Percentiles rank a stretch among this genome's conserved stretches.
phyloP scores from a whole-genome alignment of 1,140 invertebrate species.

The Camponotus pennsylvanicus region DNA sequence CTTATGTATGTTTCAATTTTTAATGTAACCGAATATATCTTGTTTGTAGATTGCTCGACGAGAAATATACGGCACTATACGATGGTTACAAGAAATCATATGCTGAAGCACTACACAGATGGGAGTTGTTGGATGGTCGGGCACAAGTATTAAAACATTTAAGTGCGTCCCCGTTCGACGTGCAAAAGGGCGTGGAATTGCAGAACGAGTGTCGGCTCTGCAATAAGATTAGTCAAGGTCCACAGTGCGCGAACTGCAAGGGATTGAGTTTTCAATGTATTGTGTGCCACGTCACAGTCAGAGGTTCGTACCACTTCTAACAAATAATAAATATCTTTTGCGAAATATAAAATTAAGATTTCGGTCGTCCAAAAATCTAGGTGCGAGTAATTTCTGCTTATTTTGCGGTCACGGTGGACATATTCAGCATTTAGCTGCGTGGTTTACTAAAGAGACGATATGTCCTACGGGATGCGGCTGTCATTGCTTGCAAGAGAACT shows the following conservation, averaged over 20 bases:
- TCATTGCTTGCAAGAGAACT: constrained; percentile 91
- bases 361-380: constrained; percentile 79
- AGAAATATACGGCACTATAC: constrained; percentile 89
- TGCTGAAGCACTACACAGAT: constrained; percentile 95
- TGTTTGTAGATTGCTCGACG: constrained; percentile 85
- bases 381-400: constrained; percentile 92
- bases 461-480: constrained; percentile 96
- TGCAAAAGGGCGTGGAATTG: constrained; percentile 91
- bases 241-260: constrained; percentile 91
- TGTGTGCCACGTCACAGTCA: constrained; percentile 94
- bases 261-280: constrained; percentile 91
- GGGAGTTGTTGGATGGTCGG: constrained; percentile 93
- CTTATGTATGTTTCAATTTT: neutral
- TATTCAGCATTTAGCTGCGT: constrained; percentile 91
- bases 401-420: constrained; percentile 97
- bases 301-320: constrained; percentile 87
- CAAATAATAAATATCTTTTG: neutral
- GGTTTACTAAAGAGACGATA: constrained; percentile 90
- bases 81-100: constrained; percentile 96
- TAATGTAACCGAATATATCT: neutral
- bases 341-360: neutral
- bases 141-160: constrained; percentile 94
- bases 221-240: constrained; percentile 86
- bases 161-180: constrained; percentile 86
- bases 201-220: constrained; percentile 92